A percentile compares a stretch with the other conserved stretches of the same genome.
These are phyloP conservation scores for Reticulitermes speratus DNA, from an alignment of 1,140 invertebrate species.

Conservation along the genomic window DNA sequence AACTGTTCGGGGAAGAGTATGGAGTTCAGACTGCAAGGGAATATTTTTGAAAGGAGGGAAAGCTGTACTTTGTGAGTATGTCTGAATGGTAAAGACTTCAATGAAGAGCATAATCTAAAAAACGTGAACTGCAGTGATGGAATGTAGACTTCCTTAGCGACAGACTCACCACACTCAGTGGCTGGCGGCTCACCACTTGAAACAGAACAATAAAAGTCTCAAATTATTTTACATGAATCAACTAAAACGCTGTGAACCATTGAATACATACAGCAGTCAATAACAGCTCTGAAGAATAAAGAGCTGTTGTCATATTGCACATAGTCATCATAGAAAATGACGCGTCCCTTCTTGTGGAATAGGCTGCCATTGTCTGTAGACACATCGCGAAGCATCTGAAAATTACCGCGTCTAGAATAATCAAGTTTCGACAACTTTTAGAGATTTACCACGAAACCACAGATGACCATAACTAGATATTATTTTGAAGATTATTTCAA, in stretches of 20 bases:
- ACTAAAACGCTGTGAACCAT: background rate
- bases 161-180: no score
- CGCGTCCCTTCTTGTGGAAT: background rate
- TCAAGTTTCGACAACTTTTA: background rate
- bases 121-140: background rate
- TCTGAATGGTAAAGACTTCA: background rate
- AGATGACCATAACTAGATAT: background rate
- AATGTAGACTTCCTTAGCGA: background rate
- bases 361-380: background rate
- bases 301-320: background rate
- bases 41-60: no score
- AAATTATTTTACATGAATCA: conserved; percentile 15
- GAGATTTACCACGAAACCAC: background rate
- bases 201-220: background rate
- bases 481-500: background rate
- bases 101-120: background rate
- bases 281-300: background rate
- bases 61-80: no score
- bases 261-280: background rate
- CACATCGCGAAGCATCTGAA: background rate
- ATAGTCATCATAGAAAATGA: conserved; percentile 2
- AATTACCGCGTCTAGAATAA: background rate
- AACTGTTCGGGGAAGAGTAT: no score
- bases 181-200: background rate
- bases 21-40: no score